Evolutionary conservation across 2,888 invertebrate species (phyloP), one percentile per base, ranked within the genome.

Genomic region (Tupiocoris notatus): DNA sequence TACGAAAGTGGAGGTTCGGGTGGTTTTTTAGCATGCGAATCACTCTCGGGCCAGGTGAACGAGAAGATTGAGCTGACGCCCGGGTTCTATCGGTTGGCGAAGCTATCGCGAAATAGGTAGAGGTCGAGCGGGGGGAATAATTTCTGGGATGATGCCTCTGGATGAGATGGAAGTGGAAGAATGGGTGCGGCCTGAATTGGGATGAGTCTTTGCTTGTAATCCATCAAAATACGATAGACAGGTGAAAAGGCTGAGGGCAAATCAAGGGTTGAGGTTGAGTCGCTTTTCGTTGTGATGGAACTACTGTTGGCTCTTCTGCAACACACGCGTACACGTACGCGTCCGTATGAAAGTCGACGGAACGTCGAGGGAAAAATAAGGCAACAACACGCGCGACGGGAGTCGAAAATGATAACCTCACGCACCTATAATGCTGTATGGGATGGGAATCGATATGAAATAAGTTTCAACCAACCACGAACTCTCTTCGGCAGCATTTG

Each of bases 201-300:
- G 39, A 39, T 39, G 39, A 39, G 39, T 39, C 39, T 12, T 12
- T n/a, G n/a, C 67, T 22, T 56, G 70, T 70, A 70, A 70, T 70
- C 70, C 70, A 70, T 70, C 70, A 70, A 70, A 70, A 70, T 24
- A 59, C 70, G 70, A 70, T 70, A 70, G 70, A 70, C 70, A 70
- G 70, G 70, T 70, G 70, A 70, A 70, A n/a, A 70, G 70, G 70
- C 70, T 59, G 70, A 59, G 70, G 70, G 70, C 24, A 59, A 70
- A 70, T 70, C 70, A 70, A 54, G 24, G 59, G 70, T 18, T 24
- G 23, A 21, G 39, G 59, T 22, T n/a, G 39, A 39, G 39, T 25
- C 68, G 58, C 70, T 59, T 70, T 70, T 70, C 58, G 59, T n/a
- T 58, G 58, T 21, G 70, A 70, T 70, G 58, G 70, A 70, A 70